A percentile compares a stretch with the other conserved stretches of the same genome.
Evolutionary conservation across 2,888 invertebrate species (phyloP).

Genomic region (Pollenia angustigena): DNA sequence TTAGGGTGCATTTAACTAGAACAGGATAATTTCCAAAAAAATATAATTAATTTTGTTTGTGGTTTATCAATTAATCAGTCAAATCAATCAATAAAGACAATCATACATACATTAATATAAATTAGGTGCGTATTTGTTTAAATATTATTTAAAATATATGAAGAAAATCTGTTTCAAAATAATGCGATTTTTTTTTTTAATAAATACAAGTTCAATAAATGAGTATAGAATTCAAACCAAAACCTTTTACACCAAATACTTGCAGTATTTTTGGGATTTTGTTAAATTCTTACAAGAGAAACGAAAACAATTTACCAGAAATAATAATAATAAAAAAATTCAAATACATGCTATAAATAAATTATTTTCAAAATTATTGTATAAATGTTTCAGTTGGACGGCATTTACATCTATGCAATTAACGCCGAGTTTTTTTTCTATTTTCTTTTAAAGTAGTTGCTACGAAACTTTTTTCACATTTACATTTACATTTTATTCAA

Average conservation of each 20-base stretch:
- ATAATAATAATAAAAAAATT: not conserved
- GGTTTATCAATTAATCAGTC: constrained; percentile 44
- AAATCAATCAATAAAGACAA: constrained; percentile 35
- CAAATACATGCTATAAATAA: constrained; percentile 59
- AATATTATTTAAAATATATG: constrained; percentile 43
- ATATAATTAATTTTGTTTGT: constrained; percentile 34
- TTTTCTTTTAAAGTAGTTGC: too few relatives aligned
- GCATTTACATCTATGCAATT: too few relatives aligned
- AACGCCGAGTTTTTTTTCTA: too few relatives aligned
- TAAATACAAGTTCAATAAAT: constrained; percentile 23
- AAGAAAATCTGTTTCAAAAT: constrained; percentile 31
- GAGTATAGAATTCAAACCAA: constrained; percentile 59
- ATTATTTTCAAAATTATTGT: constrained; percentile 46
- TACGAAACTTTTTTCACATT: too few relatives aligned
- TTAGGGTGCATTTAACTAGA: constrained; percentile 52
- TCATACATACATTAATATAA: constrained; percentile 33
- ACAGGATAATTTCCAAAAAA: constrained; percentile 10
- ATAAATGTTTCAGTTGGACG: constrained; percentile 37
- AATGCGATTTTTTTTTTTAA: constrained; percentile 39
- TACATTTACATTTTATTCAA: too few relatives aligned
- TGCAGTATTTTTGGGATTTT: not conserved
- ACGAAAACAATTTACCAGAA: constrained; percentile 54
- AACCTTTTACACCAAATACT: constrained; percentile 47
- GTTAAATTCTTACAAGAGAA: constrained; percentile 23
- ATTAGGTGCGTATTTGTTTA: constrained; percentile 53